These are phyloP conservation scores for Cynocephalus volans DNA, from an alignment of 2,113 vertebrate species.

Conservation along the genomic window DNA sequence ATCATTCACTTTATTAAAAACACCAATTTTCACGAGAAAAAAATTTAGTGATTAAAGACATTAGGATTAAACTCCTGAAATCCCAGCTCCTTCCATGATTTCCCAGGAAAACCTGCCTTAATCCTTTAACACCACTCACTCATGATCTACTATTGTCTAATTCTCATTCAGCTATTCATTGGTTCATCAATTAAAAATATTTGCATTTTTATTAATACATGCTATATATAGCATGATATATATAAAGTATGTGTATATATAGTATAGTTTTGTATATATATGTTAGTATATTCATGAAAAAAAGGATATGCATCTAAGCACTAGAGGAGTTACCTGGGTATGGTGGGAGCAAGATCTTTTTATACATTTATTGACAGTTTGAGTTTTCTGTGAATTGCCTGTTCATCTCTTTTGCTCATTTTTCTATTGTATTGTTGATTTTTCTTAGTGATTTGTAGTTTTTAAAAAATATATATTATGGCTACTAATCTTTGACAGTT, in stretches of 20 bases:
- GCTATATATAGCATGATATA: neutral
- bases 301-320: neutral
- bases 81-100: neutral
- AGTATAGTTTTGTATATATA: neutral
- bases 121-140: neutral
- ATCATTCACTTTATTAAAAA: slow-evolving; percentile 31
- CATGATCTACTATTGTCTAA: neutral
- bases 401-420: slow-evolving; percentile 16
- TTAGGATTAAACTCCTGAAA: neutral
- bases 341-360: neutral
- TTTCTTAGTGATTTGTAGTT: neutral
- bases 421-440: neutral
- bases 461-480: neutral
- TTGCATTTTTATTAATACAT: neutral
- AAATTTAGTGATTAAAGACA: neutral
- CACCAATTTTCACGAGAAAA: neutral
- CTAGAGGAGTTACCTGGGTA: neutral
- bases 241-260: neutral
- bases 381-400: neutral
- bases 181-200: neutral
- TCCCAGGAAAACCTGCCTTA: neutral
- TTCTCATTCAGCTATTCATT: slow-evolving; percentile 6
- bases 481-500: neutral
- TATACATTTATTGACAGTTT: neutral
- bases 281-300: neutral